Base-by-base conservation (phyloP, 2,797 vertebrate genomes). In the Pangasius macronema region DNA sequence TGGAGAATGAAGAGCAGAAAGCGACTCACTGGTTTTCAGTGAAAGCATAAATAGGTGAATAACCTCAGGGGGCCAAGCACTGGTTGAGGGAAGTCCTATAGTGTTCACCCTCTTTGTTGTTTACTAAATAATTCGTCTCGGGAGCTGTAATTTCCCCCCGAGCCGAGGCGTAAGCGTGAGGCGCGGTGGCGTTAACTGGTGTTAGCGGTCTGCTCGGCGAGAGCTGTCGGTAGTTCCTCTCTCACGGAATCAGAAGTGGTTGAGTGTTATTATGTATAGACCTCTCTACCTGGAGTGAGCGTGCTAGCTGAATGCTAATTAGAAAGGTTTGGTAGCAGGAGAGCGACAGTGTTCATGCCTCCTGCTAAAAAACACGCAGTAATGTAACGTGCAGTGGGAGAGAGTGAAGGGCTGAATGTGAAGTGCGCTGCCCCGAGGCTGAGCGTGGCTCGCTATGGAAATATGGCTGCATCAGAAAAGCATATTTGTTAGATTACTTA, bases 291-390 rank as follows among this genome's bases (percentile, higher is more conserved):
- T n/a, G 24, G 79, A 46, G 59, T 46, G 20, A 20, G 80, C 30
- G 57, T 30, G 39, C 80, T 49, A 65, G 24, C 80, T 2, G 80
- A 46, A 82, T 82, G 59, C 80, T 65, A 65, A 82, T 82, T 46
- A 49, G 80, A 30, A 82, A 65, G 80, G 27, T 59, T 81, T 59
- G 55, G 18, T 59, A 59, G 2, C 20, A 81, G 33, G 53, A 59
- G 53, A 81, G 33, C 53, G 65, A 65, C 59, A 30, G 39, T 82
- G 42, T 82, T 42, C 51, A 33, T 79, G 53, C 51, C 53, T 79
- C 11, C 76, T 57, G 30, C 51, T 39, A 39, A 27, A 82, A 57
- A 18, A 10, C n/a, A n/a, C n/a, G n/a, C n/a, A n/a, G 30, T 57
- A 57, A 24, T 57, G 30, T 80, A 80, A 80, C 39, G 77, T 59